Percentiles rank a stretch among this genome's conserved stretches.
Evolutionary conservation across 2,888 invertebrate genomes (phyloP).

Genomic region (Petrophora chlorosata): DNA sequence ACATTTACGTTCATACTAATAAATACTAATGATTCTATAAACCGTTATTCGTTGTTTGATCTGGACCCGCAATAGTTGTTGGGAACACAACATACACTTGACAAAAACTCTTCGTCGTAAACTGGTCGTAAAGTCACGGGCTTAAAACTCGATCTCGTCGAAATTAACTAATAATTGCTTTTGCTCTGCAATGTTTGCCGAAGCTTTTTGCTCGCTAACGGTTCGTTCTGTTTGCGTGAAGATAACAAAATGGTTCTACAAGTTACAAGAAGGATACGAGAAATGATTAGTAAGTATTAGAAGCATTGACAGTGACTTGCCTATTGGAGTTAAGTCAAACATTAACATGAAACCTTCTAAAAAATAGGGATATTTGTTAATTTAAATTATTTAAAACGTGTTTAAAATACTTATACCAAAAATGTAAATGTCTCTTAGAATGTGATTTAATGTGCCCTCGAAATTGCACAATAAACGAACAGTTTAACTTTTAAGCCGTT

Average conservation of each 20-base stretch:
- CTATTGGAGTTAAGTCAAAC: too few relatives aligned
- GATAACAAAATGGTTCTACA: too few relatives aligned
- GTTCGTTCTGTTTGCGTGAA: conserved; percentile 1
- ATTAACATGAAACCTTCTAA: too few relatives aligned
- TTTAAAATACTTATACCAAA: too few relatives aligned
- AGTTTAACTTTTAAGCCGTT: conserved; percentile 41
- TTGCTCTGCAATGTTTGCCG: background rate
- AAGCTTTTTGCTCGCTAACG: conserved; percentile 9
- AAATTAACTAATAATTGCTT: conserved; percentile 23
- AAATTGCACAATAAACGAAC: conserved; percentile 43
- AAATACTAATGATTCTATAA: too few relatives aligned
- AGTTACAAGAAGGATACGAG: background rate
- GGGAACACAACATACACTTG: conserved; percentile 11
- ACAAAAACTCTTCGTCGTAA: conserved; percentile 8
- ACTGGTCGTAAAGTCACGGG: too few relatives aligned
- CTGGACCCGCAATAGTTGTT: too few relatives aligned
- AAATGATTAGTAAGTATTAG: background rate
- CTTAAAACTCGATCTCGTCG: conserved; percentile 5
- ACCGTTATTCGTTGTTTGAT: too few relatives aligned
- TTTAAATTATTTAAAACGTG: background rate
- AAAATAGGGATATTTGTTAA: background rate
- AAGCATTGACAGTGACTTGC: background rate
- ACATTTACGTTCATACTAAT: too few relatives aligned
- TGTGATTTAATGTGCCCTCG: conserved; percentile 19
- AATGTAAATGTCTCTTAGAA: conserved; percentile 1